Percentiles rank a stretch among this genome's conserved stretches.
Evolutionary conservation across 2,797 vertebrate species (phyloP).

Genomic region (Enteromius anoplus): DNA sequence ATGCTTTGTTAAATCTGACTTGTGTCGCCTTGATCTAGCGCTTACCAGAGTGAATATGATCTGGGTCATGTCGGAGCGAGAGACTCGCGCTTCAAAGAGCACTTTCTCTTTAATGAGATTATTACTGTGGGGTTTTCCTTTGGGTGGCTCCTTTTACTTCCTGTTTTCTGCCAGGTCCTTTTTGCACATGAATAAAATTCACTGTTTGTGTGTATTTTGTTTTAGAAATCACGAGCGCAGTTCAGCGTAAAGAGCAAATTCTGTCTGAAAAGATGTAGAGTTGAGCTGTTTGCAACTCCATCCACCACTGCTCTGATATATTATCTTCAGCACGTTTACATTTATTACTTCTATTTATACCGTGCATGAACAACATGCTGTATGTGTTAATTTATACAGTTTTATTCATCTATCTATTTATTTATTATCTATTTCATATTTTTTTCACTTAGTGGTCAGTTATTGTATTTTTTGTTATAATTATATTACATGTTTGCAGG

Average conservation of each 20-base stretch:
- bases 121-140: slow-evolving; percentile 1
- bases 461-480: not conserved
- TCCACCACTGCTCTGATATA: not conserved
- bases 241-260: not conserved
- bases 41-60: slow-evolving; percentile 15
- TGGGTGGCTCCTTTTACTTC: not conserved
- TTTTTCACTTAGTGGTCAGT: not conserved
- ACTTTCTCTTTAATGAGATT: slow-evolving; percentile 23
- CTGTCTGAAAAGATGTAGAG: not conserved
- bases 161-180: not conserved
- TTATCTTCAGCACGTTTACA: not conserved
- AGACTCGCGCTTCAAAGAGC: not conserved
- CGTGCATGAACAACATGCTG: not conserved
- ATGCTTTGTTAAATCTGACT: slow-evolving; percentile 8
- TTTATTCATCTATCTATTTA: no score
- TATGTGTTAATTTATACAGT: not conserved
- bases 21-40: not conserved
- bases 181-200: not conserved
- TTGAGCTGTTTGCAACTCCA: not conserved
- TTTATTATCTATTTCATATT: no score
- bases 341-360: not conserved
- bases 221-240: not conserved
- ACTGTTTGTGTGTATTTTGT: not conserved
- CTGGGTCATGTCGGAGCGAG: not conserved
- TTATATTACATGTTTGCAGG: not conserved